Conservation (phyloP, 2,888 invertebrate genomes). For the Pachycephus smyrnensis region DNA sequence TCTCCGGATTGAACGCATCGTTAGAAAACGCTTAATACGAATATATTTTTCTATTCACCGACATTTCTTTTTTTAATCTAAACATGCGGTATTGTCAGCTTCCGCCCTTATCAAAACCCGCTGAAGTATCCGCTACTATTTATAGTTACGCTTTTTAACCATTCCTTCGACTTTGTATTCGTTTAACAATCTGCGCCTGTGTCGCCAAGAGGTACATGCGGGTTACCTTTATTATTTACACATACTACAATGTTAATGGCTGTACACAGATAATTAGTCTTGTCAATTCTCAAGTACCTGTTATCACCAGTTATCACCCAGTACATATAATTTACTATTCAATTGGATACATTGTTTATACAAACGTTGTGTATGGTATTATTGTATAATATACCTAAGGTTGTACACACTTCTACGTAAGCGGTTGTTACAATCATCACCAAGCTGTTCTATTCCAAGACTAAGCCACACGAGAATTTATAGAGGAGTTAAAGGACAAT, state of each 20-base stretch:
- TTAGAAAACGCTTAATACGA: background rate
- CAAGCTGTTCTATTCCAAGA: background rate
- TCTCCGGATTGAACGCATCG: background rate
- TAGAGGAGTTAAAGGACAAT: background rate
- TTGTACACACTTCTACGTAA: background rate
- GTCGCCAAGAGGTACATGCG: constrained; percentile 6
- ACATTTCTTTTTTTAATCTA: background rate
- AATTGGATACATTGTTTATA: background rate
- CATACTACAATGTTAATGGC: background rate
- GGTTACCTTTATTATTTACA: background rate
- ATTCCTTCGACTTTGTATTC: constrained; percentile 20
- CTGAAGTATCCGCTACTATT: background rate
- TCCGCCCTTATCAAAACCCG: background rate
- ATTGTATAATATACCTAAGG: background rate
- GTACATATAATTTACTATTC: background rate
- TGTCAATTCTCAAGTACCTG: background rate
- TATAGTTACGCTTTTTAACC: background rate
- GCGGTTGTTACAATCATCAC: background rate
- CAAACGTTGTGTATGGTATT: background rate
- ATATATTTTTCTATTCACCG: background rate
- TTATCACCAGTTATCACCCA: background rate
- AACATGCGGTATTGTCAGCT: background rate
- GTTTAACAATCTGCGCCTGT: constrained; percentile 12
- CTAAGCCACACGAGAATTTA: background rate
- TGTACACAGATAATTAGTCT: background rate